Conservation (phyloP, 2,113 vertebrate species). For the Ivindomyrus marchei region DNA sequence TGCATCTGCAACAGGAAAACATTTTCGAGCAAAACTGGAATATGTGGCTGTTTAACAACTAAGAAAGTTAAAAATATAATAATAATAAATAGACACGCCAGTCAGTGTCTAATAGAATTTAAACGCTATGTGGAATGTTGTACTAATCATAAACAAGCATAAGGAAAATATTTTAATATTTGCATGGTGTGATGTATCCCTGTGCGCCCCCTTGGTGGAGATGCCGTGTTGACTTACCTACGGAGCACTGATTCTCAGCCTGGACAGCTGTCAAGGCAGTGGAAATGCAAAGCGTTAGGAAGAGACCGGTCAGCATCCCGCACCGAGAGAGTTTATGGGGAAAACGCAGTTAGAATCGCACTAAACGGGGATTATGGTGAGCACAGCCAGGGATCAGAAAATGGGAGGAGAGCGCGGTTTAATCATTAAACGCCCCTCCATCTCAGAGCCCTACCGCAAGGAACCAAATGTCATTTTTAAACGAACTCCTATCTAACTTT, state of each 20-base stretch:
- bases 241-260: slow-evolving; percentile 39
- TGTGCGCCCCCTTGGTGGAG: neutral
- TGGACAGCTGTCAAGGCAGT: neutral
- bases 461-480: neutral
- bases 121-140: neutral
- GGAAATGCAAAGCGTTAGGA: slow-evolving; percentile 36
- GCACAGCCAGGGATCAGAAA: slow-evolving; percentile 21
- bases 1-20: slow-evolving; percentile 38
- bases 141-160: neutral
- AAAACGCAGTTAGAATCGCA: slow-evolving; percentile 28
- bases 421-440: slow-evolving; percentile 54
- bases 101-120: neutral
- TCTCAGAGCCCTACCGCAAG: slow-evolving; percentile 7
- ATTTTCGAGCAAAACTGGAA: neutral
- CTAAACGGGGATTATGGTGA: slow-evolving; percentile 57
- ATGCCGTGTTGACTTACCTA: slow-evolving; percentile 51
- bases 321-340: slow-evolving; percentile 37
- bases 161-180: neutral
- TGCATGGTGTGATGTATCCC: neutral
- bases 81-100: neutral
- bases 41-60: neutral
- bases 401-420: slow-evolving; percentile 30
- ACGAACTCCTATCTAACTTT: neutral
- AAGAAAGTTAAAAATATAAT: neutral
- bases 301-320: slow-evolving; percentile 58